These are phyloP conservation scores for Myiozetetes cayanensis DNA, from an alignment of 2,113 vertebrate genomes.

Conservation along the genomic window DNA sequence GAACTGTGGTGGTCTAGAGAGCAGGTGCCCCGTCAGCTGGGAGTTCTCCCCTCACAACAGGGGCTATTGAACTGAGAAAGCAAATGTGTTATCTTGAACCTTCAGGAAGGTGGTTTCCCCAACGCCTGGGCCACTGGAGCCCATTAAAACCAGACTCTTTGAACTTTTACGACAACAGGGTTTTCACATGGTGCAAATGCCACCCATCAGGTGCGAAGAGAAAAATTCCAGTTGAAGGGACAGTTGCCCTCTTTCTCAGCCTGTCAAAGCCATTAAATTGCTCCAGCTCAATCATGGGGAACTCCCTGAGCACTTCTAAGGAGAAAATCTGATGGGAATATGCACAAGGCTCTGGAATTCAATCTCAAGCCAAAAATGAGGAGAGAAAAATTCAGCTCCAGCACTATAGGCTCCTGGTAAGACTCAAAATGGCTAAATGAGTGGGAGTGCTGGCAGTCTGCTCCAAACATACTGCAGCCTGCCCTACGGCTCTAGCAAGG, in stretches of 20 bases:
- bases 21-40: neutral
- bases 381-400: neutral
- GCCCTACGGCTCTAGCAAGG: neutral
- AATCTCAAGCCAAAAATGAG: neutral
- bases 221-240: neutral
- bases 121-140: neutral
- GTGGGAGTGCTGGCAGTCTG: neutral
- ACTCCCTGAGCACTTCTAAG: neutral
- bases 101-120: neutral
- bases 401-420: neutral
- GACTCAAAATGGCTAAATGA: neutral
- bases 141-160: neutral
- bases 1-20: neutral
- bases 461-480: neutral
- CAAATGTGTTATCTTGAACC: neutral
- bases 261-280: neutral
- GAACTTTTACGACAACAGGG: neutral
- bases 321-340: neutral
- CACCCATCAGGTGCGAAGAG: neutral
- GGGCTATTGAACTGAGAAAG: neutral
- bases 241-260: neutral
- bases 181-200: neutral
- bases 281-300: neutral
- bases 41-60: accelerated
- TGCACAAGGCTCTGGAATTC: neutral